Percentiles rank a stretch among this genome's conserved stretches.
Conservation (phyloP, 2,113 vertebrate genomes). For the Orycteropus afer region DNA sequence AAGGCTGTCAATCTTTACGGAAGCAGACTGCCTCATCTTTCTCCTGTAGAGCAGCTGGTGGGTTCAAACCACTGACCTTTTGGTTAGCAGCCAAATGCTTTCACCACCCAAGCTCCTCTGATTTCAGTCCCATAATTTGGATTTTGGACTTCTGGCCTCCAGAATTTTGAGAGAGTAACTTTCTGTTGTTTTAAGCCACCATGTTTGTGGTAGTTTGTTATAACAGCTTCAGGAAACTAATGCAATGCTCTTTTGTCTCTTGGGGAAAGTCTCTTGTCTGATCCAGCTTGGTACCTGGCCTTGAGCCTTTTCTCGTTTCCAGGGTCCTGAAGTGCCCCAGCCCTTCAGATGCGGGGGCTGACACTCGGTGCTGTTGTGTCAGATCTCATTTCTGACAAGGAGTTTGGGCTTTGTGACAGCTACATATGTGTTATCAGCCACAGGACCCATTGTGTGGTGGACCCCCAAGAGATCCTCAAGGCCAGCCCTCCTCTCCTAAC, state of each 20-base stretch:
- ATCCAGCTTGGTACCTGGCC: not conserved
- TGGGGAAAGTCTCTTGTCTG: not conserved
- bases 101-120: too few relatives aligned
- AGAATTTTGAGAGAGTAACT: too few relatives aligned
- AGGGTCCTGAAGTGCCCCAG: not conserved
- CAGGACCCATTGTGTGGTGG: not conserved
- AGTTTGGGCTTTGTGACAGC: not conserved
- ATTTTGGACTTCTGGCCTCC: too few relatives aligned
- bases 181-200: too few relatives aligned
- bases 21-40: too few relatives aligned
- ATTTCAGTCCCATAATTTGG: too few relatives aligned
- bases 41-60: too few relatives aligned
- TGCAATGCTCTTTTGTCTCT: not conserved
- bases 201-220: too few relatives aligned
- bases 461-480: not conserved
- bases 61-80: too few relatives aligned
- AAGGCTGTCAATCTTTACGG: too few relatives aligned
- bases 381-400: not conserved
- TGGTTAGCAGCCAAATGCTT: too few relatives aligned
- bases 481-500: not conserved
- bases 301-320: not conserved
- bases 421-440: not conserved
- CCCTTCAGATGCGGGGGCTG: not conserved
- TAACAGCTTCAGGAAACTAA: not conserved
- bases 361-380: not conserved